These are phyloP conservation scores for Ageneiosus marmoratus DNA, from an alignment of 2,113 vertebrate species.

Conservation along the genomic window DNA sequence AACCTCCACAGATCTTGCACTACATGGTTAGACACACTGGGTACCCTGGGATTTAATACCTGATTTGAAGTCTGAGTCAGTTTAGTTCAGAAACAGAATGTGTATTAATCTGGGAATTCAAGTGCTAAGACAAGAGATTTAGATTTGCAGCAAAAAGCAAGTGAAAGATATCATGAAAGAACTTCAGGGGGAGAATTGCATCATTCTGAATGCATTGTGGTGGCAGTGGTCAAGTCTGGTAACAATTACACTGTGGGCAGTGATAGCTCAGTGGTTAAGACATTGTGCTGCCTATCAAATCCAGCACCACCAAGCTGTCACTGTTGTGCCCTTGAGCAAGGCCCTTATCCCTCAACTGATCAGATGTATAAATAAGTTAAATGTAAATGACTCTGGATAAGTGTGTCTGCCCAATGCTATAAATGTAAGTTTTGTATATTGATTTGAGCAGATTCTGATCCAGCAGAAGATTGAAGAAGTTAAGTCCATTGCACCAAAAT, in stretches of 20 bases:
- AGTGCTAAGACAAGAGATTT: background rate
- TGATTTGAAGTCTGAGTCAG: background rate
- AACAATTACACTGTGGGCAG: too few relatives aligned
- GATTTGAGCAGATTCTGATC: background rate
- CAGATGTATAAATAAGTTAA: too few relatives aligned
- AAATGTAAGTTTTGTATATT: background rate
- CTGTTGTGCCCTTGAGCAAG: too few relatives aligned
- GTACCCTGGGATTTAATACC: rapidly evolving
- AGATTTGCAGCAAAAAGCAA: background rate
- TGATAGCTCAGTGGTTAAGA: too few relatives aligned
- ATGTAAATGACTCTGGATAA: too few relatives aligned
- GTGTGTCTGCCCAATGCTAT: too few relatives aligned
- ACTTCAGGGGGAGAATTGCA: background rate
- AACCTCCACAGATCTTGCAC: background rate
- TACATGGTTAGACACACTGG: background rate
- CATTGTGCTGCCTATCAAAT: too few relatives aligned
- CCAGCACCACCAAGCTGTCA: too few relatives aligned
- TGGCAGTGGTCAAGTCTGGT: background rate
- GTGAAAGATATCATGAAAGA: background rate
- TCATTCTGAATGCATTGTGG: background rate
- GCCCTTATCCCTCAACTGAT: too few relatives aligned
- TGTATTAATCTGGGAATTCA: background rate
- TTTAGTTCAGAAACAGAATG: background rate
- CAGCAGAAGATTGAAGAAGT: background rate
- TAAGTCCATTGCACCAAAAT: background rate